Conservation (phyloP, 2,113 vertebrate species). For the Catharus minimus region DNA sequence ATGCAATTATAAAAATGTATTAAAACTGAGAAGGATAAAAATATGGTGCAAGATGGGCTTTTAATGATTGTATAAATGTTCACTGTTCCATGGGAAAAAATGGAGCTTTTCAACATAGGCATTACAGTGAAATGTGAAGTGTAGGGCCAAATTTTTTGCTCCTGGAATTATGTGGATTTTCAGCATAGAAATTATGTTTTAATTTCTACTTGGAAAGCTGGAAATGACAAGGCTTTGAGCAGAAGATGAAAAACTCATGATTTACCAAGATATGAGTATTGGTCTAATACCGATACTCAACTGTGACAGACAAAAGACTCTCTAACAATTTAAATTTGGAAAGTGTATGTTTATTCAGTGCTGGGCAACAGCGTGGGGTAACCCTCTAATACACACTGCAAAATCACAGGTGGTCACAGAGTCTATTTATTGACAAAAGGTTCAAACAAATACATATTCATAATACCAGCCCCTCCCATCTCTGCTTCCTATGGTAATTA, state of each 20-base stretch:
- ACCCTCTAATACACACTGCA: too few relatives aligned
- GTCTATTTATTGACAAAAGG: too few relatives aligned
- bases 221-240: background rate
- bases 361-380: too few relatives aligned
- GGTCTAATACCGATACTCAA: too few relatives aligned
- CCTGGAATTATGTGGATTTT: background rate
- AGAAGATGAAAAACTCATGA: background rate
- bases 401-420: too few relatives aligned
- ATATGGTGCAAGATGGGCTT: conserved; percentile 76
- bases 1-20: conserved; percentile 84
- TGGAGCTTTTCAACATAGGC: background rate
- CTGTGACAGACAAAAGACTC: too few relatives aligned
- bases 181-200: background rate
- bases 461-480: too few relatives aligned
- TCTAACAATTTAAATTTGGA: too few relatives aligned
- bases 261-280: too few relatives aligned
- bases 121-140: background rate
- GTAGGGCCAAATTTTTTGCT: background rate
- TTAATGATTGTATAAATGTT: conserved; percentile 82
- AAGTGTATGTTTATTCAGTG: too few relatives aligned
- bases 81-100: conserved; percentile 70
- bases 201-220: background rate
- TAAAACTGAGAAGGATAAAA: conserved; percentile 79
- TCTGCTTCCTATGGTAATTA: too few relatives aligned
- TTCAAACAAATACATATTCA: too few relatives aligned